A percentile compares a stretch with the other conserved stretches of the same genome.
Evolutionary conservation across 2,888 invertebrate genomes (phyloP).

Genomic region (Eristalis arbustorum): DNA sequence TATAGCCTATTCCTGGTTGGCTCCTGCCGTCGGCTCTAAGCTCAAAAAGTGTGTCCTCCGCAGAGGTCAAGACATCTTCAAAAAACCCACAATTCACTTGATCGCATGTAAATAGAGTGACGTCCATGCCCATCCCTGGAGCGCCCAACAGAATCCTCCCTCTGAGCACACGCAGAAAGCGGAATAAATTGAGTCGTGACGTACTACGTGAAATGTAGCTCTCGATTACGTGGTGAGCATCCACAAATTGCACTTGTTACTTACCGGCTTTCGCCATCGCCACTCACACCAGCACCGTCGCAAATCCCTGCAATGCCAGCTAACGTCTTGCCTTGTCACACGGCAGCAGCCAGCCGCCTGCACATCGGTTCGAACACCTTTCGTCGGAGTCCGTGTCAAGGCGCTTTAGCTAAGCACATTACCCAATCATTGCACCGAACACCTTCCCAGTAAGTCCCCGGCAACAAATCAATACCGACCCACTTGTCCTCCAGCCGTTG

Average conservation of each 20-base stretch:
- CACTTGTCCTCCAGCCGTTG: conserved; percentile 1
- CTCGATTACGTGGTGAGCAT: background rate
- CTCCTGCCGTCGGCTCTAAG: too few species aligned
- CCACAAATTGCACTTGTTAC: background rate
- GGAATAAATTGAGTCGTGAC: background rate
- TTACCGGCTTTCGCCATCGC: background rate
- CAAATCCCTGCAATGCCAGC: background rate
- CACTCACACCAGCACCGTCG: background rate
- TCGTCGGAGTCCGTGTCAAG: background rate
- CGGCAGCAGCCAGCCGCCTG: background rate
- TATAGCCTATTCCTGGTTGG: too few species aligned
- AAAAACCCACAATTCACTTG: too few species aligned
- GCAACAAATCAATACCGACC: background rate
- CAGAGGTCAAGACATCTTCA: too few species aligned
- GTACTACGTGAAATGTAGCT: background rate
- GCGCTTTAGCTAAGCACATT: background rate
- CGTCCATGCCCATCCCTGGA: too few species aligned
- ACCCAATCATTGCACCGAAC: background rate
- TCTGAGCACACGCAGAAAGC: background rate
- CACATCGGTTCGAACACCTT: background rate
- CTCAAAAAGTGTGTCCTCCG: too few species aligned
- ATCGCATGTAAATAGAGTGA: too few species aligned
- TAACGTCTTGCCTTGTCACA: background rate
- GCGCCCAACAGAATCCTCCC: too few species aligned
- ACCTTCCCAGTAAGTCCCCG: background rate